Evolutionary conservation across 2,888 invertebrate genomes (phyloP).

Genomic region (Caenorhabditis afra): DNA sequence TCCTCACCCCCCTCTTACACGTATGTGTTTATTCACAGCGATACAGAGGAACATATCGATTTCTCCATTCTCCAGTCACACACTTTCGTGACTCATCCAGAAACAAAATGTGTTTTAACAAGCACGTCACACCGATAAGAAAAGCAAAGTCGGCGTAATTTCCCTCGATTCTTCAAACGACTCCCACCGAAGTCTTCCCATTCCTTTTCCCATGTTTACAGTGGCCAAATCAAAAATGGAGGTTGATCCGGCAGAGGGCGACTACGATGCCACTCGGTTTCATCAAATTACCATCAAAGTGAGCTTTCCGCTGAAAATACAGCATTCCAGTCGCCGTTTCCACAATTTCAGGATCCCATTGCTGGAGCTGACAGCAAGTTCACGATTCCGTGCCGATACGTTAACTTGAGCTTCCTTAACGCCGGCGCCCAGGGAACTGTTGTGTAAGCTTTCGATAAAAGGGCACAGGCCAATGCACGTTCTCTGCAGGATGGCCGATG

Average conservation of each 20-base stretch:
- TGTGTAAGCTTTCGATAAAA: constrained; percentile 58
- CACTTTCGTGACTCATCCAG: neutral
- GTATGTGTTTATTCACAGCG: neutral
- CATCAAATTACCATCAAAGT: constrained; percentile 34
- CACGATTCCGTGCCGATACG: constrained; percentile 66
- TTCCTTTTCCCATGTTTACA: too few species aligned
- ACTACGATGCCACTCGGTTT: constrained; percentile 12
- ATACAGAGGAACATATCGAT: neutral
- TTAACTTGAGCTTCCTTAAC: constrained; percentile 65
- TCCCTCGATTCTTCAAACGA: too few species aligned
- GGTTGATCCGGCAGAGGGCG: constrained; percentile 4
- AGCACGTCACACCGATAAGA: too few species aligned
- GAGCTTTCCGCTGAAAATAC: neutral
- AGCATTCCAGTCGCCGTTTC: constrained; percentile 9
- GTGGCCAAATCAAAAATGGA: constrained; percentile 12
- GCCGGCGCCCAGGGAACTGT: constrained; percentile 74
- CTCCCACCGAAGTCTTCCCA: too few species aligned
- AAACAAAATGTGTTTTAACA: neutral
- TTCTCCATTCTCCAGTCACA: neutral
- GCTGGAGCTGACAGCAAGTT: constrained; percentile 50
- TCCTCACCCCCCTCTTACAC: neutral
- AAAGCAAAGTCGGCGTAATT: too few species aligned
- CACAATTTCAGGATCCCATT: constrained; percentile 53
- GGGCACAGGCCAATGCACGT: neutral
- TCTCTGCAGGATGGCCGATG: constrained; percentile 91